Conservation (phyloP, 2,888 invertebrate genomes). For the Hypomecis atomaria region DNA sequence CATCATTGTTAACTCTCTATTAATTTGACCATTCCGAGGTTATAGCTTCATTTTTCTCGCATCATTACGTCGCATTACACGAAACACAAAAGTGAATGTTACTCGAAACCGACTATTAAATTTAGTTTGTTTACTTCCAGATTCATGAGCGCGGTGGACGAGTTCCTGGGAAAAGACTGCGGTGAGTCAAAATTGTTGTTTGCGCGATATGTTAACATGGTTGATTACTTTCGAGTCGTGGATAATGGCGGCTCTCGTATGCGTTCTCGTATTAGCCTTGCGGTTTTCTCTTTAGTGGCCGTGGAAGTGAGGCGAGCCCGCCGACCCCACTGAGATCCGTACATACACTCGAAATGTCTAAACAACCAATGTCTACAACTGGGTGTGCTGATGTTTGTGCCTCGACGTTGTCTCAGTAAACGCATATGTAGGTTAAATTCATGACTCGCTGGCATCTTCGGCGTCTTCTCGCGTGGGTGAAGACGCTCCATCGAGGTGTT, state of each 20-base stretch:
- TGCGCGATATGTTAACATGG: conserved; percentile 57
- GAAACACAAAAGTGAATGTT: conserved; percentile 30
- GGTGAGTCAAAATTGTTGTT: conserved; percentile 72
- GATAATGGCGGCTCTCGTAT: conserved; percentile 55
- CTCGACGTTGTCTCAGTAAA: conserved; percentile 49
- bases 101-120: conserved; percentile 47
- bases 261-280: conserved; percentile 57
- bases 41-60: conserved; percentile 42
- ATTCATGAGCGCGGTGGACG: conserved; percentile 73
- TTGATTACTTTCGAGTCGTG: conserved; percentile 61
- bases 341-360: conserved; percentile 54
- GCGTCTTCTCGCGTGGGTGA: conserved; percentile 72
- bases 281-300: conserved; percentile 64
- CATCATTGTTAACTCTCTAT: conserved; percentile 47
- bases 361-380: conserved; percentile 58
- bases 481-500: conserved; percentile 73
- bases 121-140: conserved; percentile 68
- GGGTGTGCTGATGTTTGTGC: conserved; percentile 57
- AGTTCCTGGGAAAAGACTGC: conserved; percentile 66
- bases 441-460: conserved; percentile 57
- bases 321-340: conserved; percentile 56
- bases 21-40: conserved; percentile 41
- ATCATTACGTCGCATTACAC: conserved; percentile 29
- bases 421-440: conserved; percentile 68
- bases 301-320: conserved; percentile 57